A percentile compares a stretch with the other conserved stretches of the same genome.
Evolutionary conservation across 1,140 invertebrate species (phyloP).

Genomic region (Heliconius nattereri): DNA sequence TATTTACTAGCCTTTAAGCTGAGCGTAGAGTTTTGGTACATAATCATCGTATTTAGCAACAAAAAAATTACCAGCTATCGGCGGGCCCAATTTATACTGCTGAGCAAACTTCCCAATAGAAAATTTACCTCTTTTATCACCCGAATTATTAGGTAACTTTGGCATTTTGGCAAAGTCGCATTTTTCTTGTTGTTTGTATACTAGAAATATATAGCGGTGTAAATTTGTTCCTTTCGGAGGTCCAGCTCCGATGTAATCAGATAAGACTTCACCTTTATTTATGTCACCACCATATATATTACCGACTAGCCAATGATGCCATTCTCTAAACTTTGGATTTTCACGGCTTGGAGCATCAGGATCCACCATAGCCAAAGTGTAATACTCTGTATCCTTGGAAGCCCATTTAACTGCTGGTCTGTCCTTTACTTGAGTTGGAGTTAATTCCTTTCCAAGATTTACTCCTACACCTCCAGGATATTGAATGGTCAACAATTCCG

Average conservation of each 20-base stretch:
- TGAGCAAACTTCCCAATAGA: conserved; percentile 67
- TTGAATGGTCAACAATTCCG: conserved; percentile 57
- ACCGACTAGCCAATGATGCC: conserved; percentile 95
- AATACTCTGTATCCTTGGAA: conserved; percentile 78
- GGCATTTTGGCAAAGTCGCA: conserved; percentile 43
- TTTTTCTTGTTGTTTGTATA: conserved; percentile 62
- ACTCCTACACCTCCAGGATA: conserved; percentile 53
- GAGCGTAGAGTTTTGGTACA: conserved; percentile 69
- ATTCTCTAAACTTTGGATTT: conserved; percentile 91
- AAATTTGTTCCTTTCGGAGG: conserved; percentile 91
- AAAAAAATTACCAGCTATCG: conserved; percentile 70
- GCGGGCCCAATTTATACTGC: conserved; percentile 61
- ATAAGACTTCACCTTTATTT: conserved; percentile 86
- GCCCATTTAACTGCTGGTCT: conserved; percentile 66
- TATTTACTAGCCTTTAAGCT: conserved; percentile 60
- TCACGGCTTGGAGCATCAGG: conserved; percentile 94
- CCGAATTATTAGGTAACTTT: conserved; percentile 55
- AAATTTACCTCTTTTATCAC: conserved; percentile 71
- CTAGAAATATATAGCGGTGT: conserved; percentile 84
- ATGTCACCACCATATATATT: conserved; percentile 93
- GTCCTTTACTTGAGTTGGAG: conserved; percentile 73
- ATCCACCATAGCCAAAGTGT: conserved; percentile 92
- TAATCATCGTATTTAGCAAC: conserved; percentile 73
- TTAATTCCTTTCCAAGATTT: conserved; percentile 61
- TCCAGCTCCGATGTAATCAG: conserved; percentile 92